Evolutionary conservation across 2,888 invertebrate genomes (phyloP).

Genomic region (Drosophila yooni): DNA sequence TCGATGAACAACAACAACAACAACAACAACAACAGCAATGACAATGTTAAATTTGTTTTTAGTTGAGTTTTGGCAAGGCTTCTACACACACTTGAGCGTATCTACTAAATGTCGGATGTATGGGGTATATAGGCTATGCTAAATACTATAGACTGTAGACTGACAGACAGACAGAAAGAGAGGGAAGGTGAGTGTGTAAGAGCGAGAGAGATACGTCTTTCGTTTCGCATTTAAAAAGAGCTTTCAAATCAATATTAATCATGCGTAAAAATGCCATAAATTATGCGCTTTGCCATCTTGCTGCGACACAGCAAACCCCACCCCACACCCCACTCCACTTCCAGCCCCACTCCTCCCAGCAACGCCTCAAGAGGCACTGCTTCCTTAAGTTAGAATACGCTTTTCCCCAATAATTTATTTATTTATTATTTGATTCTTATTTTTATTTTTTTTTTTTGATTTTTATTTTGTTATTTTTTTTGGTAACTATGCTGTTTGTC

Average conservation of each 20-base stretch:
- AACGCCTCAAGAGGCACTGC: neutral
- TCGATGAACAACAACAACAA: constrained; percentile 49
- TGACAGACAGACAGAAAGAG: neutral
- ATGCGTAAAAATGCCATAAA: constrained; percentile 76
- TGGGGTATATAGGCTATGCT: constrained; percentile 24
- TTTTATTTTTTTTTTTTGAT: constrained; percentile 1
- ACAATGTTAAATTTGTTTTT: constrained; percentile 60
- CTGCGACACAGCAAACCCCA: neutral
- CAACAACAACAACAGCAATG: constrained; percentile 21
- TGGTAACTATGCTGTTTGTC: constrained; percentile 39
- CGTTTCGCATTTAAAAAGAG: constrained; percentile 52
- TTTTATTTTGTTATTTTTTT: constrained; percentile 8
- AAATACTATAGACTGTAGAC: neutral
- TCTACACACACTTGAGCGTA: constrained; percentile 4
- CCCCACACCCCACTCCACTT: neutral
- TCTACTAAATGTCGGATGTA: constrained; percentile 3
- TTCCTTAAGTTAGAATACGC: constrained; percentile 22
- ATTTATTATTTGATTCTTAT: neutral
- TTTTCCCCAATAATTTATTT: constrained; percentile 2
- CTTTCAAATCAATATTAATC: constrained; percentile 83
- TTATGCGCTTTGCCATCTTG: constrained; percentile 51
- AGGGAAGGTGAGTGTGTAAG: neutral
- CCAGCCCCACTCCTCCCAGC: neutral
- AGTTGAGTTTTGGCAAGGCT: constrained; percentile 48
- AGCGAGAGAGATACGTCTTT: constrained; percentile 1